Conservation (phyloP, 1,140 invertebrate genomes). For the Drosophila melanica region DNA sequence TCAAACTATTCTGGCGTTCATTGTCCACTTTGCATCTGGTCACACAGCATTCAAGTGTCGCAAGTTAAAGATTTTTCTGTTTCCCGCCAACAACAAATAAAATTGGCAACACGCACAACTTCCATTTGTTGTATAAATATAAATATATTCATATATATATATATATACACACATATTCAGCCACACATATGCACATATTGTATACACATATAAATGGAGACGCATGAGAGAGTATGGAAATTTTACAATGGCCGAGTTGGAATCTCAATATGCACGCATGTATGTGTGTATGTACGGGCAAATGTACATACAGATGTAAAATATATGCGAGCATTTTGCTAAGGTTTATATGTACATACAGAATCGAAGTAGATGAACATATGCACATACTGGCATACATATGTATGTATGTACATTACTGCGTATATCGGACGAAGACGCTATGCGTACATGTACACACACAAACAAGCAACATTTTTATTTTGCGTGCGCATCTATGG, state of each 20-base stretch:
- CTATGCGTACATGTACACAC: conserved; percentile 22
- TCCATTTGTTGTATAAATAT: conserved; percentile 12
- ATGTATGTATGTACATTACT: conserved; percentile 36
- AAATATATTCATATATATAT: background rate
- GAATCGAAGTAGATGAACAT: conserved; percentile 11
- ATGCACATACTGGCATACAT: conserved; percentile 43
- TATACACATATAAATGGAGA: conserved; percentile 25
- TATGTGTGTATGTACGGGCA: background rate
- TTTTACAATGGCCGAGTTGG: conserved; percentile 50
- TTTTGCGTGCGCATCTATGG: conserved; percentile 78
- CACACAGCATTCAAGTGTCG: conserved; percentile 16
- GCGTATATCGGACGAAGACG: too few species aligned
- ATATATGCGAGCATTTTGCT: conserved; percentile 13
- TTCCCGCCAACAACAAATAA: conserved; percentile 68
- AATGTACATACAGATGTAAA: conserved; percentile 23
- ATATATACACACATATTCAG: background rate
- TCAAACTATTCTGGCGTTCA: conserved; percentile 32
- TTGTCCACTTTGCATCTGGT: conserved; percentile 14
- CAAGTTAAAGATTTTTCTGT: conserved; percentile 30
- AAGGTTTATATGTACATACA: conserved; percentile 19
- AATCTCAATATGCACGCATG: conserved; percentile 25
- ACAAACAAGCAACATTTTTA: conserved; percentile 61
- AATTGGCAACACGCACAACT: conserved; percentile 49
- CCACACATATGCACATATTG: conserved; percentile 3
- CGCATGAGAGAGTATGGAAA: conserved; percentile 52